Evolutionary conservation across 2,797 vertebrate genomes (phyloP).

Genomic region (Salarias fasciatus): DNA sequence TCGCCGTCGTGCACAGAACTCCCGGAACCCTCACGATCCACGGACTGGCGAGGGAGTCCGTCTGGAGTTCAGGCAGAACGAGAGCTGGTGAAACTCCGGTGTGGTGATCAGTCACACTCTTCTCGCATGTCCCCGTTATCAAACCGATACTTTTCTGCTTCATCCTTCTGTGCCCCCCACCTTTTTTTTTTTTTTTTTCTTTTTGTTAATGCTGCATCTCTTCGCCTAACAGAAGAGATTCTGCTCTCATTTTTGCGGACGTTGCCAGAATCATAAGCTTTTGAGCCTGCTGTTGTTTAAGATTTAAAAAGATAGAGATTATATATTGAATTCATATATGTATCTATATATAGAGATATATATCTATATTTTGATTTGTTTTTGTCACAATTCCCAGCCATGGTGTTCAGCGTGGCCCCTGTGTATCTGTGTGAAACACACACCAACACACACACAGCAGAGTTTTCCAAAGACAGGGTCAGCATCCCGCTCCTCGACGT

Average conservation of each 20-base stretch:
- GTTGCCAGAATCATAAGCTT: conserved; percentile 74
- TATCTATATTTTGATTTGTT: conserved; percentile 51
- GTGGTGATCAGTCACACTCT: no score
- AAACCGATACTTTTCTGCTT: conserved; percentile 1
- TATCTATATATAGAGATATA: conserved; percentile 47
- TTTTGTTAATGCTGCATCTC: conserved; percentile 5
- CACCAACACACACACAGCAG: conserved; percentile 71
- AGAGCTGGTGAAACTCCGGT: no score
- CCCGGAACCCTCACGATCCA: background rate
- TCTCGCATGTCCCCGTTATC: conserved; percentile 41
- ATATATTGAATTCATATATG: conserved; percentile 61
- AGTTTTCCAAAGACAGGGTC: conserved; percentile 74
- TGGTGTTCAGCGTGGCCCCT: conserved; percentile 77
- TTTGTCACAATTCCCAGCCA: conserved; percentile 54
- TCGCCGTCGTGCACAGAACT: no score
- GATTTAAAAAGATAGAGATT: conserved; percentile 66
- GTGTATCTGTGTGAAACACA: conserved; percentile 69
- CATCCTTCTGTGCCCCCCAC: conserved; percentile 2
- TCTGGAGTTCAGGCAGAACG: no score
- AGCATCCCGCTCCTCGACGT: conserved; percentile 48
- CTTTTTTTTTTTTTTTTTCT: conserved; percentile 3
- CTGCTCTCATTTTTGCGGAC: conserved; percentile 30
- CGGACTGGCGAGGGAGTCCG: conserved; percentile 5
- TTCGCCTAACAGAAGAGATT: conserved; percentile 34
- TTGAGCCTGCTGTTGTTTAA: conserved; percentile 78